Evolutionary conservation across 2,888 invertebrate species (phyloP).

Genomic region (Drosophila meridionalis): DNA sequence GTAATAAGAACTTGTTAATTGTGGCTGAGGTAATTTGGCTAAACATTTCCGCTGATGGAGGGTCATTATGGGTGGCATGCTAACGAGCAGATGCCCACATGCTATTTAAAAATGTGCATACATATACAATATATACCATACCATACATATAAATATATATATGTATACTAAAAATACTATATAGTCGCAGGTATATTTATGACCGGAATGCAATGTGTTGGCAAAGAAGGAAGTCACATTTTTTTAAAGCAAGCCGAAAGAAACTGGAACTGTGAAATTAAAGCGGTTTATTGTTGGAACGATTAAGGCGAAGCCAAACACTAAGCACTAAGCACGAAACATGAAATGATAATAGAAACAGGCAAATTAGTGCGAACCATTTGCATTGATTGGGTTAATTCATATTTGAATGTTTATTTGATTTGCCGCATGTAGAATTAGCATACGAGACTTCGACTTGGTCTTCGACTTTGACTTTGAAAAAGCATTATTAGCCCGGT

Average conservation of each 20-base stretch:
- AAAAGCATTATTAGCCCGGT: not conserved
- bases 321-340: slow-evolving; percentile 20
- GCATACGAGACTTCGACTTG: slow-evolving; percentile 16
- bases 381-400: slow-evolving; percentile 74
- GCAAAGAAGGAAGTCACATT: slow-evolving; percentile 47
- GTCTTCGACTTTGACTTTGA: not conserved
- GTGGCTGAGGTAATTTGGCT: slow-evolving; percentile 33
- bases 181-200: not conserved
- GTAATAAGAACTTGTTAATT: slow-evolving; percentile 63
- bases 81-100: slow-evolving; percentile 55
- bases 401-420: slow-evolving; percentile 62
- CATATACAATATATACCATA: not conserved
- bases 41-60: slow-evolving; percentile 54
- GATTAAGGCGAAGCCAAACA: not conserved
- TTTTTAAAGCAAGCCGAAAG: not conserved
- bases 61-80: slow-evolving; percentile 55
- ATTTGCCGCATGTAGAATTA: slow-evolving; percentile 43
- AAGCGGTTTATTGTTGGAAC: slow-evolving; percentile 5
- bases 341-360: slow-evolving; percentile 47
- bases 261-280: not conserved
- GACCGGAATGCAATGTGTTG: slow-evolving; percentile 36
- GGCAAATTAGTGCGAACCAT: slow-evolving; percentile 76
- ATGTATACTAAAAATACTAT: not conserved
- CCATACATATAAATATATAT: not conserved
- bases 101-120: slow-evolving; percentile 9